Evolutionary conservation across 2,113 vertebrate genomes (phyloP).

Genomic region (Copsychus sechellarum): DNA sequence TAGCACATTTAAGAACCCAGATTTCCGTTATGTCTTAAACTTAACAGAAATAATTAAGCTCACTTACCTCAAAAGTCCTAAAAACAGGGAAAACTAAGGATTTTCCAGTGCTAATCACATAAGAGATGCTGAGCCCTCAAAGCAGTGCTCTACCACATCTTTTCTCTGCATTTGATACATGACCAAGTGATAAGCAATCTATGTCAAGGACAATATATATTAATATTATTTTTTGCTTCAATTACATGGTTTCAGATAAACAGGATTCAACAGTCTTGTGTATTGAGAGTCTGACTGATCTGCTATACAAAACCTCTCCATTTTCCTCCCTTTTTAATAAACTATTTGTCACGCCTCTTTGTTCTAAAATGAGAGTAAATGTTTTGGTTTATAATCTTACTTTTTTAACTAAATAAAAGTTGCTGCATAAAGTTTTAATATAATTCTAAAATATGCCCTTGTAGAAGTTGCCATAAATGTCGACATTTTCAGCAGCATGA

Average conservation of each 20-base stretch:
- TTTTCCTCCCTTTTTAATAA: neutral
- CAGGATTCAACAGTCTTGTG: constrained; percentile 3
- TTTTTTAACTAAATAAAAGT: constrained; percentile 77
- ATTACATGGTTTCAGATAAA: constrained; percentile 27
- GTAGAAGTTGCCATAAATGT: constrained; percentile 76
- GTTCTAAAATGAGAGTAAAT: constrained; percentile 55
- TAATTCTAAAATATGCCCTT: constrained; percentile 77
- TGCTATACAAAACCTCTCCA: neutral
- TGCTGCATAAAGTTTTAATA: constrained; percentile 71
- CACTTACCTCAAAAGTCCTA: neutral
- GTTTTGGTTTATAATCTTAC: constrained; percentile 67
- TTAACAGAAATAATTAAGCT: neutral
- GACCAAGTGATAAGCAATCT: constrained; percentile 12
- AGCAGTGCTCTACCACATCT: neutral
- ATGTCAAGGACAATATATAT: neutral
- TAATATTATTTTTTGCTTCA: constrained; percentile 27
- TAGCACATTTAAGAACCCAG: neutral
- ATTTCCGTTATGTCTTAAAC: neutral
- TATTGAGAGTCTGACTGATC: constrained; percentile 6
- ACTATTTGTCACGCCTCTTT: neutral
- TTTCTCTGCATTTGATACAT: neutral
- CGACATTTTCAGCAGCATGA: constrained; percentile 72
- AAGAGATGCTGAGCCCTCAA: neutral
- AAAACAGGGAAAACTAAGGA: neutral
- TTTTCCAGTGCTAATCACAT: neutral